Evolutionary conservation across 2,113 vertebrate genomes (phyloP).

Genomic region (Corythornis madagascariensis): DNA sequence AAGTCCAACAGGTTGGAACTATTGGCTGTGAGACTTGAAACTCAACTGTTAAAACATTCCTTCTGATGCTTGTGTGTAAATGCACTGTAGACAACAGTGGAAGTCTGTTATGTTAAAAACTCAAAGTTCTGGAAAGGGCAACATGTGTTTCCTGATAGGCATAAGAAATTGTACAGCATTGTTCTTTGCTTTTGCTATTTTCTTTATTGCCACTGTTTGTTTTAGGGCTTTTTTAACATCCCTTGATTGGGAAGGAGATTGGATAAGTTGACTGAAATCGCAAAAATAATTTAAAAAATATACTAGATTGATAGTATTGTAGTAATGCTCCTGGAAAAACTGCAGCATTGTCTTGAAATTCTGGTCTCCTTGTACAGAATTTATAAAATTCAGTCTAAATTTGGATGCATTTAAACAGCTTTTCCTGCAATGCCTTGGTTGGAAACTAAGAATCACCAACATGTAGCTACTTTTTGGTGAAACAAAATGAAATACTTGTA

Average conservation of each 20-base stretch:
- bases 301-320: neutral
- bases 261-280: neutral
- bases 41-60: neutral
- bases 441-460: neutral
- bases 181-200: no score
- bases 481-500: neutral
- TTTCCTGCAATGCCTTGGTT: neutral
- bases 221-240: neutral
- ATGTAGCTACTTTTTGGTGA: neutral
- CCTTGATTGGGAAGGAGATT: neutral
- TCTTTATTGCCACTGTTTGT: neutral
- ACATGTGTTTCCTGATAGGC: neutral
- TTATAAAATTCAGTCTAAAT: neutral
- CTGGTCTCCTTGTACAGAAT: neutral
- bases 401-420: neutral
- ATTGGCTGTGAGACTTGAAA: neutral
- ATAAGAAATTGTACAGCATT: neutral
- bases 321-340: neutral
- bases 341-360: neutral
- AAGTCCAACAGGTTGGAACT: constrained; percentile 91
- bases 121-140: neutral
- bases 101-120: neutral
- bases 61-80: neutral
- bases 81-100: neutral
- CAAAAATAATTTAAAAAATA: neutral